A percentile compares a stretch with the other conserved stretches of the same genome.
These are phyloP conservation scores for Drosophila atripex DNA, from an alignment of 2,888 invertebrate genomes.

Conservation along the genomic window DNA sequence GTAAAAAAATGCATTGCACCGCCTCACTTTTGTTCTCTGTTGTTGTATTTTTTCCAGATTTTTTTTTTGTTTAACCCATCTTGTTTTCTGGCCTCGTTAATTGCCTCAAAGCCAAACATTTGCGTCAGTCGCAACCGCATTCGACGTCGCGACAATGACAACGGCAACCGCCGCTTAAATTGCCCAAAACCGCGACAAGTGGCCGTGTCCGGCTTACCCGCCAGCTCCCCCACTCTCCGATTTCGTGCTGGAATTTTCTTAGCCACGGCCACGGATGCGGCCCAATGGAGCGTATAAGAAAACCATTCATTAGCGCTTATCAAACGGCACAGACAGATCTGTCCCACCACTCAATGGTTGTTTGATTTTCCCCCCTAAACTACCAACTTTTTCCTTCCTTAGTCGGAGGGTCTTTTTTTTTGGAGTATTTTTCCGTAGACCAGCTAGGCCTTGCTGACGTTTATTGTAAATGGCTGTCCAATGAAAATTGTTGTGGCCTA, in stretches of 20 bases:
- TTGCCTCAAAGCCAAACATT: slow-evolving; percentile 79
- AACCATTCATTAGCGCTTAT: slow-evolving; percentile 80
- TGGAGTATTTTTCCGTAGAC: slow-evolving; percentile 18
- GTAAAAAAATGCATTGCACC: slow-evolving; percentile 24
- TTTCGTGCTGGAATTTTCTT: slow-evolving; percentile 59
- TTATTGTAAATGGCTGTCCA: slow-evolving; percentile 80
- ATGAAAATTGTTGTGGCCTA: slow-evolving; percentile 80
- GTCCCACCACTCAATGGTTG: slow-evolving; percentile 58
- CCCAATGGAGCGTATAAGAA: slow-evolving; percentile 77
- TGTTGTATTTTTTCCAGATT: slow-evolving; percentile 1
- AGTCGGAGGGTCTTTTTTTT: background rate
- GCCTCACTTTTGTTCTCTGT: slow-evolving; percentile 42
- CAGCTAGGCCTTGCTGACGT: slow-evolving; percentile 67
- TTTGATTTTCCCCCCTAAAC: slow-evolving; percentile 76
- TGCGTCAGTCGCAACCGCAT: slow-evolving; percentile 63
- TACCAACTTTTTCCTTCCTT: slow-evolving; percentile 32
- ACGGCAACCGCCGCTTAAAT: slow-evolving; percentile 77
- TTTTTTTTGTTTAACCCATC: slow-evolving; percentile 4
- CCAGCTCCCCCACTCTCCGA: background rate
- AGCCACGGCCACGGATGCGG: slow-evolving; percentile 24
- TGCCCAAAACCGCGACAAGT: slow-evolving; percentile 79
- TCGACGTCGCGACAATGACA: slow-evolving; percentile 62
- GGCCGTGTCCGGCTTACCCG: slow-evolving; percentile 55
- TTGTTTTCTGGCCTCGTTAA: slow-evolving; percentile 65
- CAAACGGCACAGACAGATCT: slow-evolving; percentile 58